phyloP scores from a whole-genome alignment of 1,140 invertebrate genomes.

The Megalopta genalis region DNA sequence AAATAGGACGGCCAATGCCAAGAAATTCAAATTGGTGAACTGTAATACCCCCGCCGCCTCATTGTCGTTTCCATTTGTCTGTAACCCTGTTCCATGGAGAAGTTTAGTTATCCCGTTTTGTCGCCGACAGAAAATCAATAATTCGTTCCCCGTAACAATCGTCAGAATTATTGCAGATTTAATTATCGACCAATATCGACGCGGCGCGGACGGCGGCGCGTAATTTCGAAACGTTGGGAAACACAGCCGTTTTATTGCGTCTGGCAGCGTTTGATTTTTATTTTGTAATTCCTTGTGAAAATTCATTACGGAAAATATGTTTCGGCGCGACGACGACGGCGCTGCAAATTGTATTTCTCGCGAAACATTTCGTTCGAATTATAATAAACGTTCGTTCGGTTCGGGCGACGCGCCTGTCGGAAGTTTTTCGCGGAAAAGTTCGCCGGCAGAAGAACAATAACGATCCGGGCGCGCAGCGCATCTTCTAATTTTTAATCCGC shows the following conservation, averaged over 20 bases:
- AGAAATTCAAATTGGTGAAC: background rate
- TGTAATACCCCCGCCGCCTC: background rate
- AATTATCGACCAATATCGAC: background rate
- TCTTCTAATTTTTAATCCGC: background rate
- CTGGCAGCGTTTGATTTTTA: background rate
- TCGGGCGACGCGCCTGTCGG: too few relatives aligned
- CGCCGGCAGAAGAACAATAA: too few relatives aligned
- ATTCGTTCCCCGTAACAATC: background rate
- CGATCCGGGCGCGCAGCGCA: background rate
- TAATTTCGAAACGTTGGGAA: background rate
- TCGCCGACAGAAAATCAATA: constrained; percentile 9
- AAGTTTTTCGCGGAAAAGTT: too few relatives aligned
- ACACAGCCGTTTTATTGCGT: background rate
- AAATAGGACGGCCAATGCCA: background rate
- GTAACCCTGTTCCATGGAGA: background rate
- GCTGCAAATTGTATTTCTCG: too few relatives aligned
- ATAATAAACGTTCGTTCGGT: too few relatives aligned
- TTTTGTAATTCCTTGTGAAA: background rate
- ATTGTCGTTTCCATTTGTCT: background rate
- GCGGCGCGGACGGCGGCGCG: background rate
- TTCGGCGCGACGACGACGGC: background rate
- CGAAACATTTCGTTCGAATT: too few relatives aligned
- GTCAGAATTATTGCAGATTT: constrained; percentile 13
- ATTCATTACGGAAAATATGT: background rate
- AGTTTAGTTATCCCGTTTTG: background rate